Percentiles rank a stretch among this genome's conserved stretches.
These are phyloP conservation scores for Cheilinus undulatus DNA, from an alignment of 2,113 vertebrate genomes.

Conservation along the genomic window DNA sequence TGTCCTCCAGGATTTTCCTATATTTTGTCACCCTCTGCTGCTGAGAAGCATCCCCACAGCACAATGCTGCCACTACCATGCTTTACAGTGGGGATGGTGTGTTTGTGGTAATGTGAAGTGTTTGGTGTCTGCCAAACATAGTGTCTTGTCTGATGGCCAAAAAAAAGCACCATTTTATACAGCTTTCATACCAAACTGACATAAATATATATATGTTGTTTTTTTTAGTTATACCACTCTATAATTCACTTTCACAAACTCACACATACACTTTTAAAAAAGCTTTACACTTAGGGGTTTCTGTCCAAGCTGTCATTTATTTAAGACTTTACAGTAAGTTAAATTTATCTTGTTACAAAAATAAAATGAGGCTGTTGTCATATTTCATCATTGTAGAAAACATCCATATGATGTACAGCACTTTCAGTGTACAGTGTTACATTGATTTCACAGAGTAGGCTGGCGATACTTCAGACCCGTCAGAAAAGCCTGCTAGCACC, in stretches of 20 bases:
- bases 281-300: slow-evolving; percentile 59
- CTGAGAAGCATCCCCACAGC: no score
- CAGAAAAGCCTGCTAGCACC: slow-evolving; percentile 76
- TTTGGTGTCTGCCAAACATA: no score
- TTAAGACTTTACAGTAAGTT: slow-evolving; percentile 85
- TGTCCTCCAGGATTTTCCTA: no score
- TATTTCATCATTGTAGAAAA: slow-evolving; percentile 83
- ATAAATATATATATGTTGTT: background rate
- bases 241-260: slow-evolving; percentile 2
- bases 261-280: slow-evolving; percentile 39
- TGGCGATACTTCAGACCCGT: slow-evolving; percentile 65
- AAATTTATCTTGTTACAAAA: slow-evolving; percentile 83
- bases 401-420: slow-evolving; percentile 81
- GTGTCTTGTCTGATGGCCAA: no score
- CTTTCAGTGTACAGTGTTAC: slow-evolving; percentile 77
- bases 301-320: slow-evolving; percentile 83
- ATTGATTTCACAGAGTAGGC: slow-evolving; percentile 73
- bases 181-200: background rate
- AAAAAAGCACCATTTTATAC: no score
- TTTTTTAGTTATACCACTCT: background rate
- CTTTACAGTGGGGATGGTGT: no score
- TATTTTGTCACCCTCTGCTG: no score
- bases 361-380: slow-evolving; percentile 79
- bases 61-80: no score
- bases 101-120: background rate